Evolutionary conservation across 2,888 invertebrate species (phyloP), one percentile per base, ranked within the genome.

Genomic region (Stenodera caucasica): DNA sequence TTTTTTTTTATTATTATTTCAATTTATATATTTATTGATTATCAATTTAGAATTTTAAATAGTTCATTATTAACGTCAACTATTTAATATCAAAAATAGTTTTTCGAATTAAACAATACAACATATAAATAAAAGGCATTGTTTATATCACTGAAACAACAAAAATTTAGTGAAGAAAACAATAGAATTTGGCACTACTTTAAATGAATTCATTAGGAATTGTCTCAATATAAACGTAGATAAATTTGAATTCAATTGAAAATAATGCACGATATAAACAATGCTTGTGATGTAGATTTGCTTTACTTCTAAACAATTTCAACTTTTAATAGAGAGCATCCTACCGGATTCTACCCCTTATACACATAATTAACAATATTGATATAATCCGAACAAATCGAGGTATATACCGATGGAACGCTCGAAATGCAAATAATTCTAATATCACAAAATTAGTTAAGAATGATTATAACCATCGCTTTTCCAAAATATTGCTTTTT

Each of bases 131-230:
- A 1, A 26, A 50, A 26, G 21, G 32, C 32, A 52, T 30, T 52
- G 32, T 52, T 52, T 52, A 52, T 6, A 52, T 15, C 32, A 8
- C 8, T 1, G 15, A 12, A 6, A 14, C 3, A 9, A 45, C 18
- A 40, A 9, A 51, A 0, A n/a, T n/a, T n/a, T 23, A 15, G n/a
- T 15, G n/a, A 26, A 12, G 2, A 26, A 8, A 32, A 32, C 9
- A 21, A 21, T 12, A n/a, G 32, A 18, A 32, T 52, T 52, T 52
- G 52, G 52, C 52, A 52, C 52, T n/a, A n/a, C n/a, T n/a, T n/a
- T n/a, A n/a, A n/a, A n/a, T n/a, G n/a, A n/a, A n/a, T n/a, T n/a
- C n/a, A n/a, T n/a, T n/a, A 26, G 26, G 7, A 26, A 26, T 5
- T 26, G 26, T 7, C 3, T 5, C 26, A 26, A 7, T 5, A 26